phyloP scores from a whole-genome alignment of 2,888 invertebrate species.

The Pseudococcus longispinus region DNA sequence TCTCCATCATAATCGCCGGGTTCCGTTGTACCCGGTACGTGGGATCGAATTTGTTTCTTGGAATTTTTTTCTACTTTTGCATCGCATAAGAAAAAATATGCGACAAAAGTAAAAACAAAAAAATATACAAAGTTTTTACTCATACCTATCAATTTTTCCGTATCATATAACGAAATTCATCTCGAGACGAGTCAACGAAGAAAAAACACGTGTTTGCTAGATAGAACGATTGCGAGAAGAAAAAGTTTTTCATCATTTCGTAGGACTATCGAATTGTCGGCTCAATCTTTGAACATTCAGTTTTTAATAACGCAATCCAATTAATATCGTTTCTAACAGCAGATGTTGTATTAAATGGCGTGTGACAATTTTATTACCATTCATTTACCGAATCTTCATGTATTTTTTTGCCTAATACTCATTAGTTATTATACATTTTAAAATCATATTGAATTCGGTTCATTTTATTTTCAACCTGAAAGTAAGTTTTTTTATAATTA shows the following conservation, averaged over 20 bases:
- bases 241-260: background rate
- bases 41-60: background rate
- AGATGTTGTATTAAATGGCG: background rate
- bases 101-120: background rate
- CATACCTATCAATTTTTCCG: background rate
- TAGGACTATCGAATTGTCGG: conserved; percentile 38
- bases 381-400: background rate
- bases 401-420: background rate
- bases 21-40: background rate
- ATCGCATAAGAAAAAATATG: background rate
- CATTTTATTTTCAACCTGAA: too few relatives aligned
- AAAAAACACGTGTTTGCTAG: background rate
- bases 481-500: too few relatives aligned
- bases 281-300: conserved; percentile 28
- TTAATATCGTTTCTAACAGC: background rate
- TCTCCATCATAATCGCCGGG: background rate
- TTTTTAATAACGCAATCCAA: conserved; percentile 27
- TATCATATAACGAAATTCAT: background rate
- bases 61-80: conserved; percentile 1
- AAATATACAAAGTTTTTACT: background rate
- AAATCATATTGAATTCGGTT: too few relatives aligned
- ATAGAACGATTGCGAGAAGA: background rate
- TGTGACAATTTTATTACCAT: conserved; percentile 40
- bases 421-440: too few relatives aligned
- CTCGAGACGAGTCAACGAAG: background rate